Evolutionary conservation across 2,888 invertebrate species (phyloP), one percentile per base, ranked within the genome.

Genomic region (Icerya purchasi): DNA sequence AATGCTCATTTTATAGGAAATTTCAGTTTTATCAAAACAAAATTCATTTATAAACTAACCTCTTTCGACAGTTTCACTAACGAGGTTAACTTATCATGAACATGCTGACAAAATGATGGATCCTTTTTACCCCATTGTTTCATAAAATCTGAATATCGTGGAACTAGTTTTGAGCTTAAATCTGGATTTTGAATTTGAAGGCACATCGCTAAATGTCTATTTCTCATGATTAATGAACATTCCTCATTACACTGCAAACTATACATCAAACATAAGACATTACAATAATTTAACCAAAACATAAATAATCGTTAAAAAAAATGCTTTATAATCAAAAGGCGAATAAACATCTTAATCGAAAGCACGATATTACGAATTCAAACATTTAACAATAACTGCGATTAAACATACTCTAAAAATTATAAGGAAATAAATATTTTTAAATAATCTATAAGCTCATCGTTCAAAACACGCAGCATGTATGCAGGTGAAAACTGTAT

Each of bases 171-270:
- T 49, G 85, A 81, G 23, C 76, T 76, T 61, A 87, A 74, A 72
- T 93, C 92, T 1, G 93, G 89, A 75, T 91, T 91, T 60, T 86
- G 83, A 65, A 96, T 88, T 74, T 93, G 91, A 51, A 97, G 76
- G 2, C 92, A 96, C 58, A 91, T 79, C 10, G 93, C 93, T 63
- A 96, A 70, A 57, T 87, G 81, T 1, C 88, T 79, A 70, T 94
- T 93, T 61, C 96, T 81, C 66, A 93, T 92, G 58, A 87, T 76
- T 49, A 85, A 72, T 59, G 84, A 82, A 72, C 97, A 97, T 67
- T 92, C 91, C 64, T 91, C 89, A 69, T 86, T 90, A 74, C 97
- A 97, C 65, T 93, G 90, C 68, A 96, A 72, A 22, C 66, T 66
- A 19, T 10, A 52, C n/a, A 10, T 53, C 22, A 51, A 19, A 20